Evolutionary conservation across 1,140 invertebrate species (phyloP), one percentile per base, ranked within the genome.

Genomic region (Caenorhabditis remanei): DNA sequence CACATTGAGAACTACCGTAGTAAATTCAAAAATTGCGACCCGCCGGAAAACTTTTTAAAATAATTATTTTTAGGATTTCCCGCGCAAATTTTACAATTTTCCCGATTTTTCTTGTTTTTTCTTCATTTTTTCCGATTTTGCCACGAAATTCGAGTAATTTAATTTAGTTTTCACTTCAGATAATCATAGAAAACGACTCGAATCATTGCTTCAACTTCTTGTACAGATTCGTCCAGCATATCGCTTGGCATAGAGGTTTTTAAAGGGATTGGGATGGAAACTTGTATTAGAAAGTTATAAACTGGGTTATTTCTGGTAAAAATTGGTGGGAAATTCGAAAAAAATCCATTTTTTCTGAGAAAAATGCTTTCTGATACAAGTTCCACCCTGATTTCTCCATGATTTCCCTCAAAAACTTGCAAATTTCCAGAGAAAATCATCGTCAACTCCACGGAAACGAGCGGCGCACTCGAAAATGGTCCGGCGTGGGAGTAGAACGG

Each of bases 401-500:
- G 32, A 32, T 32, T 4, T 16, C 24, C n/a, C 4, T n/a, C 9
- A 9, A 9, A 6, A 48, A 75, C 19, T n/a, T 14, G 8, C 9
- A 19, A 4, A 48, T 2, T 75, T 46, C 19, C 43, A 79, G 71
- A 79, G 41, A 13, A 24, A 48, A 79, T 19, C 19, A 14, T 11
- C 21, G 7, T 14, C n/a, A 50, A 71, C 5, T 79, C n/a, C 71
- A 48, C 46, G 46, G 71, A 46, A 53, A 79, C 71, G 71, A 79
- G 71, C 40, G 71, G 46, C 21, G 46, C 71, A 79, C 71, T 79
- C 71, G 71, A 79, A 11, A 53, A 79, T 79, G 71, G 71, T 79
- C 71, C 71, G 71, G 46, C 71, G 71, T 79, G 71, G 71, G 53
- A 79, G 71, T 32, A 48, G 71, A 79, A 24, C 46, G 24, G 11